Evolutionary conservation across 2,797 vertebrate species (phyloP).

Genomic region (Ataeniobius toweri): DNA sequence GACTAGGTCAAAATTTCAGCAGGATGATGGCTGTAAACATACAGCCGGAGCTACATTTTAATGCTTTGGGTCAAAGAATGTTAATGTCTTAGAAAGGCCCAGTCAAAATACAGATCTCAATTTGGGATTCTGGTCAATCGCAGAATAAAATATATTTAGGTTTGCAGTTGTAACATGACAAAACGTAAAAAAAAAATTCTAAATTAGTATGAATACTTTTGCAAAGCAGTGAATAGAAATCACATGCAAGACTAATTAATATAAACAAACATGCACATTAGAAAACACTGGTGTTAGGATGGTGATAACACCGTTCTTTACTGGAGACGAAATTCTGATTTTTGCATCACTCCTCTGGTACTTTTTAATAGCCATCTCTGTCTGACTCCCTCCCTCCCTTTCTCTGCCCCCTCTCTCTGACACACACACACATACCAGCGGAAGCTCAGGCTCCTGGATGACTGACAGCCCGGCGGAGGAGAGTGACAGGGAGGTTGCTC

Average conservation of each 20-base stretch:
- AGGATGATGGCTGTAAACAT: too few species aligned
- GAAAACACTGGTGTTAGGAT: not conserved
- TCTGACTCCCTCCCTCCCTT: not conserved
- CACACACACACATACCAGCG: slow-evolving; percentile 14
- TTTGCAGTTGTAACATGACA: not conserved
- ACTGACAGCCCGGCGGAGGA: slow-evolving; percentile 58
- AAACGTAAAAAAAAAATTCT: not conserved
- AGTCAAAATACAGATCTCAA: too few species aligned
- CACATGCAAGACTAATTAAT: not conserved
- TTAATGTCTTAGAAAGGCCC: too few species aligned
- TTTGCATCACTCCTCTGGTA: too few species aligned
- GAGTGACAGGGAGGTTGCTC: slow-evolving; percentile 57
- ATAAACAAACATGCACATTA: not conserved
- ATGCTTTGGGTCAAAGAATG: too few species aligned
- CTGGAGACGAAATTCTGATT: not conserved
- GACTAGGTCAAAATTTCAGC: too few species aligned
- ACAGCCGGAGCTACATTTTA: too few species aligned
- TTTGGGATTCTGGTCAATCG: too few species aligned
- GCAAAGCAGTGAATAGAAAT: not conserved
- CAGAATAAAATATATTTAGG: too few species aligned
- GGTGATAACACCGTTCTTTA: not conserved
- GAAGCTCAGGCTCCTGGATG: slow-evolving; percentile 57
- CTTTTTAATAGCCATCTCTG: not conserved
- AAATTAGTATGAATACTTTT: not conserved
- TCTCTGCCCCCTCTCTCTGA: not conserved